phyloP scores from a whole-genome alignment of 2,113 vertebrate species.

The Setophaga coronata region DNA sequence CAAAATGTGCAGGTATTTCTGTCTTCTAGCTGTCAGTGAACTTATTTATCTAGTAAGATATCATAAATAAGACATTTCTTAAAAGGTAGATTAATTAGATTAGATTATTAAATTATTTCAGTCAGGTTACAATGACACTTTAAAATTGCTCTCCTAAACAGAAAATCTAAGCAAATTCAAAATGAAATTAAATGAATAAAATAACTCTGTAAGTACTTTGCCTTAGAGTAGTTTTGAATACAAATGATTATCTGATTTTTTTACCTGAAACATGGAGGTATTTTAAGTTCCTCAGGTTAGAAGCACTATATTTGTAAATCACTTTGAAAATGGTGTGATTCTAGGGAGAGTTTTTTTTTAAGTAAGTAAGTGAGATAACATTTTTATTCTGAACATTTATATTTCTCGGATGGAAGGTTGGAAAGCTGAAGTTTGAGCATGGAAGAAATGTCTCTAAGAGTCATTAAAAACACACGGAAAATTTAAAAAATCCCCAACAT shows the following conservation, averaged over 20 bases:
- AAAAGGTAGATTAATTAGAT: background rate
- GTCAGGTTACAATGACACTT: background rate
- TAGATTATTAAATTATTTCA: background rate
- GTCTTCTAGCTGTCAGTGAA: background rate
- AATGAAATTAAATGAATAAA: background rate
- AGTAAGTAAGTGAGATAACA: background rate
- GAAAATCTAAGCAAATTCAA: background rate
- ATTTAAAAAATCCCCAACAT: background rate
- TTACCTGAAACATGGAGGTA: background rate
- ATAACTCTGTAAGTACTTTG: background rate
- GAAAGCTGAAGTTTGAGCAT: background rate
- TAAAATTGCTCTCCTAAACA: background rate
- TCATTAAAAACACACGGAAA: background rate
- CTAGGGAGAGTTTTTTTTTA: background rate
- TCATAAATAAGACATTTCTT: background rate
- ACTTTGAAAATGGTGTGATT: background rate
- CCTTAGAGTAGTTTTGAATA: background rate
- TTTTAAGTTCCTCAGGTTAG: background rate
- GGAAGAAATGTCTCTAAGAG: background rate
- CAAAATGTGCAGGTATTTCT: background rate
- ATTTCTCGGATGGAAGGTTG: background rate
- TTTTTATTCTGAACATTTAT: background rate
- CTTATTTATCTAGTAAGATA: background rate
- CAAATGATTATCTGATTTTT: background rate
- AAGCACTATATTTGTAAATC: background rate